Percentiles rank a stretch among this genome's conserved stretches.
Evolutionary conservation across 2,888 invertebrate genomes (phyloP).

Genomic region (Lochmaea crataegi): DNA sequence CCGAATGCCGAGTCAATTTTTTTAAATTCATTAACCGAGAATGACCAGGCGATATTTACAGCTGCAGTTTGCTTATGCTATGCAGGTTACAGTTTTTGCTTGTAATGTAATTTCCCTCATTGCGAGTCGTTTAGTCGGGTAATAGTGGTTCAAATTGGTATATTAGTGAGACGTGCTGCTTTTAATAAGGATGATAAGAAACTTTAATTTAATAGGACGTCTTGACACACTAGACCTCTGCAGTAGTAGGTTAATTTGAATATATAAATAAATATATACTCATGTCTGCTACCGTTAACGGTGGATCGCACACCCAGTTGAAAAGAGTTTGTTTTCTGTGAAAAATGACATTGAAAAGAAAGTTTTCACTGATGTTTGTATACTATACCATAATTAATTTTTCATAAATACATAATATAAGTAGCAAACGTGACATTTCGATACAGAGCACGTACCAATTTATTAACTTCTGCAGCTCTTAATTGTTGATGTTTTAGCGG

Average conservation of each 20-base stretch:
- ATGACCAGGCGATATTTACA: constrained; percentile 42
- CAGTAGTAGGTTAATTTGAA: not conserved
- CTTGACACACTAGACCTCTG: not conserved
- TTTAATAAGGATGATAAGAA: constrained; percentile 2
- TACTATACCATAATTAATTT: no score
- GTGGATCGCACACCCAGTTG: no score
- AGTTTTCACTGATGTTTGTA: no score
- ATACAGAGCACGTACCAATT: no score
- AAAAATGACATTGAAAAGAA: no score
- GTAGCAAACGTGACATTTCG: no score
- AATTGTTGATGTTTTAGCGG: no score
- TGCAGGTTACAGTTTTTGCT: constrained; percentile 36
- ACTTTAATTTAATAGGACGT: not conserved
- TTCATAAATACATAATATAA: no score
- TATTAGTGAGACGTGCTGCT: not conserved
- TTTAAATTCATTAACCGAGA: constrained; percentile 42
- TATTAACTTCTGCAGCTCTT: no score
- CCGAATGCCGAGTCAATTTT: constrained; percentile 38
- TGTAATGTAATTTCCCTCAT: constrained; percentile 23
- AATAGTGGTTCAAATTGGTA: constrained; percentile 8
- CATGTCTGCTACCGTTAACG: no score
- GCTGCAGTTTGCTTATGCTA: constrained; percentile 38
- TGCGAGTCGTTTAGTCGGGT: constrained; percentile 3
- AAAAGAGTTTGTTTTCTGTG: no score
- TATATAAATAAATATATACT: no score